Evolutionary conservation across 2,797 vertebrate genomes (phyloP), one percentile per base, ranked within the genome.

Genomic region (Agapornis canus): DNA sequence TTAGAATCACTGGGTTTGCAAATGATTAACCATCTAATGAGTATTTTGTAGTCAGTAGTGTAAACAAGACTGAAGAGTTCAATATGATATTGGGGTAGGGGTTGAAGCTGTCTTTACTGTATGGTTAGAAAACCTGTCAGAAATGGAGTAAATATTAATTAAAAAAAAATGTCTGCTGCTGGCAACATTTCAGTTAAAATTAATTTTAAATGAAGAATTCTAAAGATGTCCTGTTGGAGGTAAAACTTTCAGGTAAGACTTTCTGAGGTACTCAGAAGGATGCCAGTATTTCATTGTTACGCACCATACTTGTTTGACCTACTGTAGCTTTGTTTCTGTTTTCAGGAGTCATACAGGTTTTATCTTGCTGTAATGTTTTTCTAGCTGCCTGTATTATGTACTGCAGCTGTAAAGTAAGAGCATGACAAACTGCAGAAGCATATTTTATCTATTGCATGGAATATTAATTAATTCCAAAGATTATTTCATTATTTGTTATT

Each of bases 141-240:
- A 86, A 95, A 57, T 54, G 13, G 76, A 92, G 82, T 87, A 95
- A 86, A 79, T 56, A 65, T 47, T 80, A 76, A 80, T 94, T 92
- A 17, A 87, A 94, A 39, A 39, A 42, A 95, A 95, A 83, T 88
- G 71, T 93, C 71, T 71, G 39, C 69, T 81, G 64, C 43, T 82
- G 70, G n/a, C 51, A 19, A 32, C 19, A 14, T 27, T 89, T 95
- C 14, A 37, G 45, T 89, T 77, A 25, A 59, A 92, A 60, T 68
- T 63, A 86, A 51, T 25, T 94, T 89, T 73, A 90, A 94, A 70
- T 10, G 29, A 56, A 79, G 35, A 60, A 23, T 82, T 94, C 23
- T 59, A 43, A 61, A 92, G 39, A 8, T 52, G 52, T 27, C 51
- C 29, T 86, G 52, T n/a, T 88, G 52, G 35, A 52, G 57, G 22